Evolutionary conservation across 2,113 vertebrate species (phyloP).

Genomic region (Oxyura jamaicensis): DNA sequence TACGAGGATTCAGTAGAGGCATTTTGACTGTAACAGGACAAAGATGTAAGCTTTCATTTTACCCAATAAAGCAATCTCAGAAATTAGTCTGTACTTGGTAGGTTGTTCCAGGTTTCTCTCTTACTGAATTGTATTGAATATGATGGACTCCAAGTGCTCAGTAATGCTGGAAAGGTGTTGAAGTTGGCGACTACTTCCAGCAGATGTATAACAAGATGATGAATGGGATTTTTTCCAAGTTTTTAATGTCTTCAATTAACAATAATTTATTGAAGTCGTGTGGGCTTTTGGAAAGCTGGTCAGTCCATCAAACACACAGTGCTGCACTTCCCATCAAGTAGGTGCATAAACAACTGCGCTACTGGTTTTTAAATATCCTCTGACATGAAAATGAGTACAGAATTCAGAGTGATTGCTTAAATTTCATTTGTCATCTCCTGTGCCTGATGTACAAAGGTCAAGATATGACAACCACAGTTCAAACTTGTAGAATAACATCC

Average conservation of each 20-base stretch:
- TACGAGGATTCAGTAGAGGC: neutral
- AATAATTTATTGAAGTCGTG: neutral
- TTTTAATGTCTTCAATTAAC: neutral
- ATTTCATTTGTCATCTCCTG: neutral
- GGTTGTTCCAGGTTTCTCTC: neutral
- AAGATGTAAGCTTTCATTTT: neutral
- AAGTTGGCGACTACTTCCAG: neutral
- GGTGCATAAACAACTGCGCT: neutral
- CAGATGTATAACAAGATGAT: neutral
- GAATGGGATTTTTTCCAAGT: neutral
- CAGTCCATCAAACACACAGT: neutral
- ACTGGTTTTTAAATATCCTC: neutral
- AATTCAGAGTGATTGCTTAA: neutral
- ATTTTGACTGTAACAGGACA: neutral
- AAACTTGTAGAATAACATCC: neutral
- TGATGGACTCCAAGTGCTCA: neutral
- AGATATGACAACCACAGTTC: neutral
- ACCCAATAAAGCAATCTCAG: neutral
- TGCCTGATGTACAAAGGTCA: neutral
- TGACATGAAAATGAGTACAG: neutral
- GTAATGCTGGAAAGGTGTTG: neutral
- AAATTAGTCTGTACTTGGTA: neutral
- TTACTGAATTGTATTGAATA: neutral
- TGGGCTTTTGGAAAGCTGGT: neutral
- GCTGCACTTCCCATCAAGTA: neutral